Base-by-base conservation (phyloP, 2,113 vertebrate genomes). In the Apteryx mantelli region DNA sequence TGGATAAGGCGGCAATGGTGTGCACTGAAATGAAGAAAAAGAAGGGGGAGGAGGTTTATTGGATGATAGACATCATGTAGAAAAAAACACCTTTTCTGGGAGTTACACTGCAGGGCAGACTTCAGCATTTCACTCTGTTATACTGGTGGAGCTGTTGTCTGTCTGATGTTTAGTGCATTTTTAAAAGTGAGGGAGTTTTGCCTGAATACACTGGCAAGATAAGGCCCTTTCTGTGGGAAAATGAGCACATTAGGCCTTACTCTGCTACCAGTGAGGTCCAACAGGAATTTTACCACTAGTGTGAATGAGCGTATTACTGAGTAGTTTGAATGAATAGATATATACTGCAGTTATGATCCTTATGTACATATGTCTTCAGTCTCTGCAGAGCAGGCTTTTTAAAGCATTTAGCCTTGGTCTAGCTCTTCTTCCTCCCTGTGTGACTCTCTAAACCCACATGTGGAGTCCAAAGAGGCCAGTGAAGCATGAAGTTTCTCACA, bases 1-100 rank as follows among this genome's bases (percentile, higher is more conserved):
- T 0, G 1, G 50, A 21, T 34, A 53, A 53, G 13, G 34, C 0
- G 0, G 52, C 36, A n/a, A 44, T 85, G 77, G 20, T 15, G n/a
- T 19, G 34, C 5, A 4, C 50, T 56, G 40, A 64, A 64, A 40
- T 28, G 56, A 84, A 82, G 74, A 26, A 55, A 55, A 55, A 38
- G 42, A 1, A 4, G 40, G 11, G 3, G 17, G 2, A 4, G 20
- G 4, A 8, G 16, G n/a, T 30, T 13, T 84, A 18, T 19, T 61
- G 52, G 48, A 1, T 56, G 30, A 12, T 69, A 58, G 63, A 8
- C 30, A n/a, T 77, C 1, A 2, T 24, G 16, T 38, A 64, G 28
- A 20, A 90, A 48, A 48, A 68, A 15, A 1, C 3, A 1, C 5
- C 5, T 53, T 65, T 95, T 34, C 38, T 90, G 4, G 5, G 56